Evolutionary conservation across 2,888 invertebrate species (phyloP).

Genomic region (Phyto melanocephala): DNA sequence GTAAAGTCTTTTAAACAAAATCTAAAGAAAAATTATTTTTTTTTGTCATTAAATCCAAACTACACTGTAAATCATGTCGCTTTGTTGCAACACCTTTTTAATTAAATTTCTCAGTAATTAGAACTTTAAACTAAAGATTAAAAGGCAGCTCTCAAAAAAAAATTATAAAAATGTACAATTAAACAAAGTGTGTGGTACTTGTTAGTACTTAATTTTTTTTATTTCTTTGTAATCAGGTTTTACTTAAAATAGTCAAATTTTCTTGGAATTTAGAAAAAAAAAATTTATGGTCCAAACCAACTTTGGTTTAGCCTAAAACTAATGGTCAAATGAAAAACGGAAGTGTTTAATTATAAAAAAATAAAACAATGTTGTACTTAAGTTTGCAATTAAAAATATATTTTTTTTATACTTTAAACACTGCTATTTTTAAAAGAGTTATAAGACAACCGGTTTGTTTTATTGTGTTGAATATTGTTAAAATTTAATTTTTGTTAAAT

Average conservation of each 20-base stretch:
- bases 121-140: neutral
- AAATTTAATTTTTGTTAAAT: neutral
- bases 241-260: neutral
- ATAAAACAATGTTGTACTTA: slow-evolving; percentile 33
- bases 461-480: neutral
- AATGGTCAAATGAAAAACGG: slow-evolving; percentile 47
- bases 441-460: neutral
- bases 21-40: neutral
- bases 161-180: neutral
- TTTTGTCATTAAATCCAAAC: neutral
- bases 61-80: slow-evolving; percentile 35
- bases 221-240: neutral
- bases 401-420: neutral
- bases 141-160: neutral
- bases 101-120: slow-evolving; percentile 24
- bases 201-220: neutral
- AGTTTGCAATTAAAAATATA: slow-evolving; percentile 42
- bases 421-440: neutral
- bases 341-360: slow-evolving; percentile 59
- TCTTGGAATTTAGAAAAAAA: slow-evolving; percentile 13
- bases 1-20: neutral
- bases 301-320: neutral
- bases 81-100: neutral
- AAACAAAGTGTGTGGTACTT: slow-evolving; percentile 23
- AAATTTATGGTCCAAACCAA: neutral